Conservation (phyloP, 2,797 vertebrate genomes). For the Sebastolobus altivelis region DNA sequence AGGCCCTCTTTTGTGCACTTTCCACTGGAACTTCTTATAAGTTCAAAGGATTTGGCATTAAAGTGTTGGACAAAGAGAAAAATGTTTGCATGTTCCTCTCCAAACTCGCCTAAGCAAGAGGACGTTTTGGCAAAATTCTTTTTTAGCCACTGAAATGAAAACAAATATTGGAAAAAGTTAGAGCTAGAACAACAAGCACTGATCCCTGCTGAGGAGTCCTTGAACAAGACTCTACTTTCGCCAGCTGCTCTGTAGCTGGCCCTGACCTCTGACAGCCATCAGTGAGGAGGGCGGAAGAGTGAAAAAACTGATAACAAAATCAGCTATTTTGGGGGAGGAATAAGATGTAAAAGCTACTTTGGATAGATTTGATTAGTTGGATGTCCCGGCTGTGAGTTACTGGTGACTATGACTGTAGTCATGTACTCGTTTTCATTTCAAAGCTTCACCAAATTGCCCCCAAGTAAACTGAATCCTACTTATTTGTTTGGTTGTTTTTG, state of each 20-base stretch:
- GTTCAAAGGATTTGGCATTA: constrained; percentile 23
- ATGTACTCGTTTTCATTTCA: background rate
- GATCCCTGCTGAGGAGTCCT: background rate
- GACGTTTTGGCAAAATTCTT: constrained; percentile 21
- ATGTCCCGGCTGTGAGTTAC: background rate
- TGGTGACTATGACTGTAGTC: background rate
- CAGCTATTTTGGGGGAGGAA: constrained; percentile 11
- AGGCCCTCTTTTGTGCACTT: background rate
- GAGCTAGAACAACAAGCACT: constrained; percentile 9
- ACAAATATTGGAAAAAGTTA: background rate
- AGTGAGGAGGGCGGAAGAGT: background rate
- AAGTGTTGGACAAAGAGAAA: background rate
- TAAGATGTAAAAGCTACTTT: constrained; percentile 16
- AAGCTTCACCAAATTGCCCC: background rate
- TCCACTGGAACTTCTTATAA: constrained; percentile 15
- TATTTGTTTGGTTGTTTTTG: background rate
- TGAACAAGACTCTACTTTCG: constrained; percentile 13
- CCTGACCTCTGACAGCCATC: constrained; percentile 29
- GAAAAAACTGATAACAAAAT: background rate
- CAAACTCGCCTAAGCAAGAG: constrained; percentile 12
- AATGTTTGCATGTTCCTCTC: background rate
- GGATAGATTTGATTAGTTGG: background rate
- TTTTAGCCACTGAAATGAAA: constrained; percentile 26
- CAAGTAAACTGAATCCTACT: background rate
- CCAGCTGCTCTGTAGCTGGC: constrained; percentile 19